Conservation (phyloP, 2,797 vertebrate species). For the Cetoscarus ocellatus region DNA sequence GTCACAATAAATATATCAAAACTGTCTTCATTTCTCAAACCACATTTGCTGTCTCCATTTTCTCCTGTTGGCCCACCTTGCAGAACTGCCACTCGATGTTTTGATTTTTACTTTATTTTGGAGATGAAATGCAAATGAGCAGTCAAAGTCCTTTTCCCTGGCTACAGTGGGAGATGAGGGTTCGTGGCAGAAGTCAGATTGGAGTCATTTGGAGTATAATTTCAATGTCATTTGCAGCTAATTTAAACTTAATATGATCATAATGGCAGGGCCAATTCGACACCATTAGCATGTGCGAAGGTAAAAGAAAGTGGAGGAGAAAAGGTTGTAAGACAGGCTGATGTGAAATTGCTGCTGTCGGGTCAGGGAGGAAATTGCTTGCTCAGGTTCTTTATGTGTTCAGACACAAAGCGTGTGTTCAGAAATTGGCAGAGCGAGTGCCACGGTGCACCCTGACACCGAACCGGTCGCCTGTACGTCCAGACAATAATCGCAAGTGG, state of each 20-base stretch:
- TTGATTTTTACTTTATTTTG: slow-evolving; percentile 56
- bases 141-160: slow-evolving; percentile 25
- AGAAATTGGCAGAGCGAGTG: slow-evolving; percentile 53
- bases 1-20: neutral
- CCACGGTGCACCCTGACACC: slow-evolving; percentile 45
- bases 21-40: neutral
- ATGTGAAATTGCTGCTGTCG: slow-evolving; percentile 62
- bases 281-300: slow-evolving; percentile 67
- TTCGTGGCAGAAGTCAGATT: slow-evolving; percentile 67
- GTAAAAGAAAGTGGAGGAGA: slow-evolving; percentile 48
- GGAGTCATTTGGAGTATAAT: slow-evolving; percentile 75
- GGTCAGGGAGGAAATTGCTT: slow-evolving; percentile 65
- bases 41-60: neutral
- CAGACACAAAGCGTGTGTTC: slow-evolving; percentile 64
- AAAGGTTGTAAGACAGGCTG: slow-evolving; percentile 56
- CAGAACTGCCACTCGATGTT: slow-evolving; percentile 31
- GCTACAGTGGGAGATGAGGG: slow-evolving; percentile 69
- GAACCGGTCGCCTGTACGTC: slow-evolving; percentile 20
- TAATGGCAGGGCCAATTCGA: slow-evolving; percentile 70
- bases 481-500: slow-evolving; percentile 46
- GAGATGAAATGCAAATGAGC: slow-evolving; percentile 59
- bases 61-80: slow-evolving; percentile 9
- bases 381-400: slow-evolving; percentile 65
- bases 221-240: slow-evolving; percentile 74
- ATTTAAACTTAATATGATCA: slow-evolving; percentile 76